Conservation (phyloP, 2,113 vertebrate species). For the Chunga burmeisteri region DNA sequence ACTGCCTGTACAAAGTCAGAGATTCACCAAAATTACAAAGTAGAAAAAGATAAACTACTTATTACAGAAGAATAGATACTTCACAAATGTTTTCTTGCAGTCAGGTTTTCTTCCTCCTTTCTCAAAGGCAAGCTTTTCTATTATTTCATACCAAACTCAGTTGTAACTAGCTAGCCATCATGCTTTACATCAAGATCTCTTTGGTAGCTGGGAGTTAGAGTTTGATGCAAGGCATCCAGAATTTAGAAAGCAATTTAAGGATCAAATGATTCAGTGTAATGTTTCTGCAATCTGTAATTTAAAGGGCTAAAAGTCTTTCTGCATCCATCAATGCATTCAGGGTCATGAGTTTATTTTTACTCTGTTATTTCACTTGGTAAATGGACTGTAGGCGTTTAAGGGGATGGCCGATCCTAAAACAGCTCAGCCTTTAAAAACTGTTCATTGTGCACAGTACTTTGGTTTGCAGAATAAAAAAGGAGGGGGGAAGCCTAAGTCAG, state of each 20-base stretch:
- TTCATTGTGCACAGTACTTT: neutral
- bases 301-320: slow-evolving; percentile 17
- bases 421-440: neutral
- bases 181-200: neutral
- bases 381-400: neutral
- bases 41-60: neutral
- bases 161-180: neutral
- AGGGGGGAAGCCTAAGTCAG: neutral
- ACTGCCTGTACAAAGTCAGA: neutral
- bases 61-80: neutral
- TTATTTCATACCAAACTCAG: neutral
- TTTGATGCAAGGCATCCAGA: neutral
- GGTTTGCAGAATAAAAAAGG: neutral
- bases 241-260: slow-evolving; percentile 28
- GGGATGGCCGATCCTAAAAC: neutral
- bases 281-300: slow-evolving; percentile 29
- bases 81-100: neutral
- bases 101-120: neutral
- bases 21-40: neutral
- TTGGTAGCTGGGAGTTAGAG: neutral
- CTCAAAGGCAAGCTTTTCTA: neutral
- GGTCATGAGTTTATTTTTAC: slow-evolving; percentile 2
- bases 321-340: neutral
- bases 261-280: slow-evolving; percentile 17
- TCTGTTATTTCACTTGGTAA: slow-evolving; percentile 25